Conservation (phyloP, 2,888 invertebrate genomes). For the Plutella xylostella region DNA sequence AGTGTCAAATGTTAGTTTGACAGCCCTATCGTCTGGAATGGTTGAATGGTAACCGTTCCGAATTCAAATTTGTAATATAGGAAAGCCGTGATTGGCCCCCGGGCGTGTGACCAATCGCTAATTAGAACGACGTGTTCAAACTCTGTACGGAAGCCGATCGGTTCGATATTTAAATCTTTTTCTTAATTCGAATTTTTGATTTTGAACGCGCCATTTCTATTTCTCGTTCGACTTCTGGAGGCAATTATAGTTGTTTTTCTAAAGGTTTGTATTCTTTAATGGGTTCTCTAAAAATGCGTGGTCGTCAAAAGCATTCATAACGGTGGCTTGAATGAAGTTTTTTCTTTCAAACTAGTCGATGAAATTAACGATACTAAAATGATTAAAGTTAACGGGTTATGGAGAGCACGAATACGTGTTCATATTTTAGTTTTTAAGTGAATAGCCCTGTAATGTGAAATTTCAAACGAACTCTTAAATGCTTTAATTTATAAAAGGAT, state of each 20-base stretch:
- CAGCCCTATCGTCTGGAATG: not conserved
- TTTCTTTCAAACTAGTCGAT: not conserved
- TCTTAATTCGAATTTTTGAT: slow-evolving; percentile 56
- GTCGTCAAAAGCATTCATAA: not conserved
- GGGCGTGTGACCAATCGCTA: slow-evolving; percentile 67
- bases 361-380: too few relatives aligned
- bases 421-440: too few relatives aligned
- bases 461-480: too few relatives aligned
- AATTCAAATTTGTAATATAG: slow-evolving; percentile 61
- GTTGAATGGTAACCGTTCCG: slow-evolving; percentile 40
- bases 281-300: not conserved
- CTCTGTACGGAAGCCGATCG: slow-evolving; percentile 56
- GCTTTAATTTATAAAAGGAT: too few relatives aligned
- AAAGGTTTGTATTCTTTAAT: not conserved
- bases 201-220: slow-evolving; percentile 47
- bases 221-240: slow-evolving; percentile 27
- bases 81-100: slow-evolving; percentile 43
- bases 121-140: slow-evolving; percentile 58
- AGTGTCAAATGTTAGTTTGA: too few relatives aligned
- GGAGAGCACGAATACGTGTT: too few relatives aligned
- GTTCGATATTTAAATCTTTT: slow-evolving; percentile 60
- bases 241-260: not conserved
- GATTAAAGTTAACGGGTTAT: too few relatives aligned
- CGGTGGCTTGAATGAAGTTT: not conserved
- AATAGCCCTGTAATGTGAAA: too few relatives aligned